Percentiles rank a stretch among this genome's conserved stretches.
Conservation (phyloP, 2,113 vertebrate species). For the Notechis scutatus region DNA sequence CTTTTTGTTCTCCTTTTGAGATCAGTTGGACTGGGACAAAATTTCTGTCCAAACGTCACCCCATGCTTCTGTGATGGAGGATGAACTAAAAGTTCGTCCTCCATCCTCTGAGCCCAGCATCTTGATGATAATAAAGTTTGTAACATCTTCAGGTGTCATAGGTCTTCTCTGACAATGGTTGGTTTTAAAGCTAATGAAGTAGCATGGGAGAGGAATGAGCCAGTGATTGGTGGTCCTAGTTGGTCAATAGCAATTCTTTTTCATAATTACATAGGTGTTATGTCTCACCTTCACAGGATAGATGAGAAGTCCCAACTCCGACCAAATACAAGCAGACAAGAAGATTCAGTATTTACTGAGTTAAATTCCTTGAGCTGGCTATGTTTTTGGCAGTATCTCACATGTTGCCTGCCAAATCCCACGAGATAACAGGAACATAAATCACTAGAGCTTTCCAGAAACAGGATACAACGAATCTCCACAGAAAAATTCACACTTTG, state of each 20-base stretch:
- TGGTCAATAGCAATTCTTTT: not conserved
- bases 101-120: not conserved
- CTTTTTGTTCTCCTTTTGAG: not conserved
- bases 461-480: too few relatives aligned
- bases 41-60: not conserved
- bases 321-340: too few relatives aligned
- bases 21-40: not conserved
- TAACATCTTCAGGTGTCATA: not conserved
- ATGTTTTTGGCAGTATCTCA: too few relatives aligned
- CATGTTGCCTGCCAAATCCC: too few relatives aligned
- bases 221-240: not conserved
- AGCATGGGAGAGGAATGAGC: not conserved
- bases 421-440: too few relatives aligned
- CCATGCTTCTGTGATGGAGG: not conserved
- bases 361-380: too few relatives aligned
- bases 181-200: not conserved
- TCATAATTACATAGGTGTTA: conserved; percentile 60
- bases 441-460: too few relatives aligned
- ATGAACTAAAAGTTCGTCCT: not conserved
- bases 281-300: too few relatives aligned
- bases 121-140: not conserved
- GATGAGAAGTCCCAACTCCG: too few relatives aligned
- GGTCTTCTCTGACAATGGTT: not conserved
- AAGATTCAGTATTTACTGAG: too few relatives aligned
- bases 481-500: too few relatives aligned